Base-by-base conservation (phyloP, 2,888 invertebrate species). In the Venusia cambrica region DNA sequence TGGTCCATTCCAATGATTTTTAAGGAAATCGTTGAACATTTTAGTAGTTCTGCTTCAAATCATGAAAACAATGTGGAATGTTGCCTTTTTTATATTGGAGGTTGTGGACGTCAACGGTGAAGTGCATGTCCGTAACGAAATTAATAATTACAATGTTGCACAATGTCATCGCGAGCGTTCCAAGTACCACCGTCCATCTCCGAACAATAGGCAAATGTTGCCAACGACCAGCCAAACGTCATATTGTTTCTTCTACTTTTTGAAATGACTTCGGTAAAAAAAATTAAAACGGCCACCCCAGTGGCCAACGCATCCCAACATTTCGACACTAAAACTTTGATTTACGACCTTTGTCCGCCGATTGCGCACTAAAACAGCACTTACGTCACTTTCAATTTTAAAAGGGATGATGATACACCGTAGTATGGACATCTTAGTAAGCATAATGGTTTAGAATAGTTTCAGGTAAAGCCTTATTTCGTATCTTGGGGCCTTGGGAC, bases 381-480 rank as follows among this genome's bases (percentile, higher is more conserved):
- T 85, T 78, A 84, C 85, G 84, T 84, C 85, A 87, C 84, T 85
- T 85, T 87, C 85, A 84, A 85, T 87, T 87, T 87, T 84, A 87
- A 85, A 84, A 68, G 67, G 63, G 55, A 54, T 45, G 52, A 57
- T 41, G 50, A 80, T 57, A 81, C 73, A 83, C 79, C 75, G 61
- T n/a, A n/a, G n/a, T n/a, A n/a, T n/a, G n/a, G n/a, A n/a, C n/a
- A n/a, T n/a, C n/a, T n/a, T n/a, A n/a, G n/a, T n/a, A n/a, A n/a
- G n/a, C n/a, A n/a, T n/a, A n/a, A n/a, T n/a, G n/a, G n/a, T n/a
- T n/a, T n/a, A n/a, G n/a, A n/a, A n/a, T n/a, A n/a, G n/a, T n/a
- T n/a, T n/a, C n/a, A n/a, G n/a, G n/a, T n/a, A n/a, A n/a, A n/a
- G n/a, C n/a, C n/a, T n/a, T n/a, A n/a, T n/a, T n/a, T n/a, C n/a